Conservation (phyloP, 2,113 vertebrate species). For the Crotalus tigris region DNA sequence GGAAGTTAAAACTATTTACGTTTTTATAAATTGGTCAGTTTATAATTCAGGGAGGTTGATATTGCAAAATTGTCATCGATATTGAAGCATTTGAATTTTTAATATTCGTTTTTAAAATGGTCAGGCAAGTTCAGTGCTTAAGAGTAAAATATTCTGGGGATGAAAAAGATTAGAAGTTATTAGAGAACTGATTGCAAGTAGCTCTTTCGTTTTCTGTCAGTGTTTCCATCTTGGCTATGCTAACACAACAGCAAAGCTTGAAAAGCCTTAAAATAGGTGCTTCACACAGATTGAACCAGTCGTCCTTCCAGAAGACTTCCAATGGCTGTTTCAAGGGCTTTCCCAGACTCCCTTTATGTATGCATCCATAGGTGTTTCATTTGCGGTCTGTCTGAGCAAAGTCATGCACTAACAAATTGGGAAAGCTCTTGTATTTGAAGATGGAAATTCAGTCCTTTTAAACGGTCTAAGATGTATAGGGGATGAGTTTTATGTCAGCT, state of each 20-base stretch:
- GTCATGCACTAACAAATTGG: background rate
- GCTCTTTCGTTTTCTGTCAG: background rate
- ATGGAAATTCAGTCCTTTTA: background rate
- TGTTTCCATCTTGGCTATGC: background rate
- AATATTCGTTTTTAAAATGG: background rate
- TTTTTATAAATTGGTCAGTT: background rate
- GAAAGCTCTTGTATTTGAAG: background rate
- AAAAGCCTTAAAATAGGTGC: background rate
- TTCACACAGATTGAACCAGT: background rate
- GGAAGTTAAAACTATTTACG: background rate
- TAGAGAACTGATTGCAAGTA: background rate
- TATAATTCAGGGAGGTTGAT: rapidly evolving
- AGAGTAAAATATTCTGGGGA: background rate
- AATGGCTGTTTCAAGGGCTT: background rate
- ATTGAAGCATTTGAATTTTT: background rate
- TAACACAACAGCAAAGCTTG: background rate
- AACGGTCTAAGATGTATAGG: background rate
- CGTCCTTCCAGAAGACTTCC: background rate
- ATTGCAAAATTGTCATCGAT: rapidly evolving
- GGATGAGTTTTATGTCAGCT: background rate
- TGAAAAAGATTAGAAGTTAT: background rate
- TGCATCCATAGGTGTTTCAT: background rate
- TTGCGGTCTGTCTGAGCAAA: background rate
- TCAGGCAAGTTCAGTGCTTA: background rate
- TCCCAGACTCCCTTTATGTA: background rate